phyloP scores from a whole-genome alignment of 2,113 vertebrate species.

The Oreochromis spilurus region DNA sequence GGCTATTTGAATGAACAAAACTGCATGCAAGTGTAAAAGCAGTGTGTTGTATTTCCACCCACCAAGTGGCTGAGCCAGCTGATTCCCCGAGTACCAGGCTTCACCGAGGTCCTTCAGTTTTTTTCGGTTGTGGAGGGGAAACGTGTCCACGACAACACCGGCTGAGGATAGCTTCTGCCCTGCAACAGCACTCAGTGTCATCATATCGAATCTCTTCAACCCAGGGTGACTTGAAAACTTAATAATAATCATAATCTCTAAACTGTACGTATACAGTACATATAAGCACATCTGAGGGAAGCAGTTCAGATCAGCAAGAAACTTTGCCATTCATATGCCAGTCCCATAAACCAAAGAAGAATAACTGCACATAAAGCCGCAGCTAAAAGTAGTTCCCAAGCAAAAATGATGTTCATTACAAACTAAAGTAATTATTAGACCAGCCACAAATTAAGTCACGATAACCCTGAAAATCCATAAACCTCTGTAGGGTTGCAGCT shows the following conservation, averaged over 20 bases:
- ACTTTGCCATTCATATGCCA: neutral
- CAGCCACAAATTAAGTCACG: rapidly evolving
- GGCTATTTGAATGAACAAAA: neutral
- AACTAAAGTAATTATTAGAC: rapidly evolving
- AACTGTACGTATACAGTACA: neutral
- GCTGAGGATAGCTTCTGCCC: constrained; percentile 72
- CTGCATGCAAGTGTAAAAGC: neutral
- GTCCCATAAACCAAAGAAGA: neutral
- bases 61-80: constrained; percentile 76
- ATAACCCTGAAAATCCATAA: neutral
- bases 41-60: neutral
- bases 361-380: neutral
- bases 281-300: neutral
- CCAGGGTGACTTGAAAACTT: neutral
- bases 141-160: constrained; percentile 63
- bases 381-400: neutral
- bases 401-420: neutral
- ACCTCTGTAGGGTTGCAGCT: neutral
- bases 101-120: constrained; percentile 62
- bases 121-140: constrained; percentile 68
- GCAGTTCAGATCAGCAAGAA: neutral
- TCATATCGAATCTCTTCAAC: neutral
- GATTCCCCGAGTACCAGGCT: constrained; percentile 72
- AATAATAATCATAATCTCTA: neutral
- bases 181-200: constrained; percentile 29